These are phyloP conservation scores for Drosophila subsilvestris DNA, from an alignment of 2,888 invertebrate species.

Conservation along the genomic window DNA sequence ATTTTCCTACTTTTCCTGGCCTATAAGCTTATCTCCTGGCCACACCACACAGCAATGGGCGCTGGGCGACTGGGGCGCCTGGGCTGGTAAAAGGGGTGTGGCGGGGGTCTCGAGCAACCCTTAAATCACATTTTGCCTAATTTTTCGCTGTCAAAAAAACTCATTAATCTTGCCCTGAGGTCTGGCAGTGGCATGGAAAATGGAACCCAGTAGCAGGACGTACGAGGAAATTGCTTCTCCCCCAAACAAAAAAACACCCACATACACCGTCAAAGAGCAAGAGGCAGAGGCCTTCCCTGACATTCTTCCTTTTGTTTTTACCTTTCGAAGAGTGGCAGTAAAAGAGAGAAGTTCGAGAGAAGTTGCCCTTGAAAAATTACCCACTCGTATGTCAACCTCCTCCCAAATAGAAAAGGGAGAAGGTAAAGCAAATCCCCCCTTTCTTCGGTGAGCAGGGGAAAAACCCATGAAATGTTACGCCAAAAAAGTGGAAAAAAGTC, in stretches of 20 bases:
- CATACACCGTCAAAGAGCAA: slow-evolving; percentile 8
- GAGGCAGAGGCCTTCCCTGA: slow-evolving; percentile 7
- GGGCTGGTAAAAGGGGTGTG: slow-evolving; percentile 3
- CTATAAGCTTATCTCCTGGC: slow-evolving; percentile 67
- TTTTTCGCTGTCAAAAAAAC: slow-evolving; percentile 83
- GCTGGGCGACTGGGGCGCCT: slow-evolving; percentile 5
- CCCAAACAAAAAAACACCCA: slow-evolving; percentile 24
- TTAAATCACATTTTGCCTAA: slow-evolving; percentile 82
- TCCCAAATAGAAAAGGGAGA: slow-evolving; percentile 1
- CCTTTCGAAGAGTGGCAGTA: slow-evolving; percentile 36
- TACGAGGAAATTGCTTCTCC: slow-evolving; percentile 73
- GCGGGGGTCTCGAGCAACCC: slow-evolving; percentile 58
- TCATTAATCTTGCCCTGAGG: slow-evolving; percentile 79
- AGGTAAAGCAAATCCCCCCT: not conserved
- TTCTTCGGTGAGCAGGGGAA: not conserved
- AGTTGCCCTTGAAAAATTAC: slow-evolving; percentile 77
- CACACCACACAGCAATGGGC: slow-evolving; percentile 41
- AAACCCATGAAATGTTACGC: not conserved
- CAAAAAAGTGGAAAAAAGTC: slow-evolving; percentile 62
- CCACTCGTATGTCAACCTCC: slow-evolving; percentile 76
- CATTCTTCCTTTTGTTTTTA: slow-evolving; percentile 36
- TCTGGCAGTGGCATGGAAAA: slow-evolving; percentile 67
- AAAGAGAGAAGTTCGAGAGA: slow-evolving; percentile 40
- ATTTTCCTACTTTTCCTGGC: slow-evolving; percentile 34
- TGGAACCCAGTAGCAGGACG: slow-evolving; percentile 73